Evolutionary conservation across 2,888 invertebrate genomes (phyloP).

Genomic region (Halocaridina rubra): DNA sequence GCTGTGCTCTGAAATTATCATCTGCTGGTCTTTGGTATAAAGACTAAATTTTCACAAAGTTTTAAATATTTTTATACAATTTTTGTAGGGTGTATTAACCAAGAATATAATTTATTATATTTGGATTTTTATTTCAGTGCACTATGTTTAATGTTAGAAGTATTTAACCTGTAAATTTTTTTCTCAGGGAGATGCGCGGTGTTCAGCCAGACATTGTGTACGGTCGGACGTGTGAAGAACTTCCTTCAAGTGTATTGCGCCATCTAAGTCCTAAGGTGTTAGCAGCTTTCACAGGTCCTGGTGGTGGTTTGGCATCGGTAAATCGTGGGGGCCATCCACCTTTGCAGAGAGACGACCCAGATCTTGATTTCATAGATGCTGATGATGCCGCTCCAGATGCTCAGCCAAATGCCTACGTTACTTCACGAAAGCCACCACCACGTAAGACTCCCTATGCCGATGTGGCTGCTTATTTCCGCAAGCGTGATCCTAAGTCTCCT

Average conservation of each 20-base stretch:
- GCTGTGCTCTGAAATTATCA: too few relatives aligned
- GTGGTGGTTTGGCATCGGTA: slow-evolving; percentile 82
- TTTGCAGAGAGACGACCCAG: slow-evolving; percentile 74
- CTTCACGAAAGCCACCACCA: slow-evolving; percentile 62
- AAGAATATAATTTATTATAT: not conserved
- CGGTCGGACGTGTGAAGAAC: slow-evolving; percentile 58
- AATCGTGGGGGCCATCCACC: slow-evolving; percentile 71
- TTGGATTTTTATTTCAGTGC: not conserved
- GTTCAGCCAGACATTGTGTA: slow-evolving; percentile 57
- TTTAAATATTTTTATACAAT: too few relatives aligned
- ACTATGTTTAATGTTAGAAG: not conserved
- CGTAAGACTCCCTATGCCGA: slow-evolving; percentile 63
- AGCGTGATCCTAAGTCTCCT: slow-evolving; percentile 26
- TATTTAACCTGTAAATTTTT: not conserved
- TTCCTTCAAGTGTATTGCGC: slow-evolving; percentile 44
- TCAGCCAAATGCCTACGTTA: slow-evolving; percentile 62
- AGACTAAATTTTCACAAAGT: too few relatives aligned
- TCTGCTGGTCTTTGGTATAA: too few relatives aligned
- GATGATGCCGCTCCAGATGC: slow-evolving; percentile 69
- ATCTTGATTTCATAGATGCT: slow-evolving; percentile 80
- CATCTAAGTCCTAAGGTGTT: slow-evolving; percentile 72
- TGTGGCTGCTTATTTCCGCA: slow-evolving; percentile 59
- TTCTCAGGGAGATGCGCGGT: slow-evolving; percentile 48
- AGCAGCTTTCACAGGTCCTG: slow-evolving; percentile 84
- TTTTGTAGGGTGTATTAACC: too few relatives aligned